phyloP scores from a whole-genome alignment of 2,888 invertebrate genomes.

The Creontiades dilutus region DNA sequence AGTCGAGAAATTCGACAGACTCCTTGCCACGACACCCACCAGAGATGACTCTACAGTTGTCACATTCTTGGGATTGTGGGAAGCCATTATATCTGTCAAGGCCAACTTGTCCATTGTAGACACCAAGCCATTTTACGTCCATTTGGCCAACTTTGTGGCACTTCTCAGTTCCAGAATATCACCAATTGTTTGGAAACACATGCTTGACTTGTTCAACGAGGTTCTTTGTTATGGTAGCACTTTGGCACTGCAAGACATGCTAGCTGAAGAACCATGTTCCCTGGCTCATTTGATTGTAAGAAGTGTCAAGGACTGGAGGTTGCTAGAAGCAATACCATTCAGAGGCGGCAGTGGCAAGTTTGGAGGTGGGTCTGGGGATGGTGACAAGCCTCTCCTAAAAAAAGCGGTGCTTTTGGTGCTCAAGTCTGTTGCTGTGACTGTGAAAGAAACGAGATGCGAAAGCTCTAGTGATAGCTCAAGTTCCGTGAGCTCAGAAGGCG shows the following conservation, averaged over 20 bases:
- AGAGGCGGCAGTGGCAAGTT: conserved; percentile 80
- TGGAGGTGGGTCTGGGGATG: conserved; percentile 79
- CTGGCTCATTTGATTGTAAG: conserved; percentile 91
- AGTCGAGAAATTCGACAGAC: conserved; percentile 83
- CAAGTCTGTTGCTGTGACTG: conserved; percentile 93
- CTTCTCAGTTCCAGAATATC: conserved; percentile 86
- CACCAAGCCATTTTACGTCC: conserved; percentile 92
- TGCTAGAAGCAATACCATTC: conserved; percentile 81
- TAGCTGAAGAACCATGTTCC: conserved; percentile 93
- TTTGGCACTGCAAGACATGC: conserved; percentile 90
- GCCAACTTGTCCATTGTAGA: conserved; percentile 93
- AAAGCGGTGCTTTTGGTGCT: conserved; percentile 92
- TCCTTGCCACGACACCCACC: conserved; percentile 79
- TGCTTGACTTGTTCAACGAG: conserved; percentile 92
- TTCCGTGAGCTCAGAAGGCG: conserved; percentile 90
- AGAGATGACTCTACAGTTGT: conserved; percentile 81
- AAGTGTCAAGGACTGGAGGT: conserved; percentile 90
- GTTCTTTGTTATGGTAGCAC: conserved; percentile 95
- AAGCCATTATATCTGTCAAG: conserved; percentile 93
- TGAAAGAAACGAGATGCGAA: conserved; percentile 92
- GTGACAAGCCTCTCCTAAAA: conserved; percentile 89
- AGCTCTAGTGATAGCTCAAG: conserved; percentile 85
- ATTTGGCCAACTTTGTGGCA: conserved; percentile 89
- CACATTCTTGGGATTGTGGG: conserved; percentile 92
- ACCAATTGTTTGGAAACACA: conserved; percentile 90